These are phyloP conservation scores for Bactericera cockerelli DNA, from an alignment of 1,140 invertebrate genomes.

Conservation along the genomic window DNA sequence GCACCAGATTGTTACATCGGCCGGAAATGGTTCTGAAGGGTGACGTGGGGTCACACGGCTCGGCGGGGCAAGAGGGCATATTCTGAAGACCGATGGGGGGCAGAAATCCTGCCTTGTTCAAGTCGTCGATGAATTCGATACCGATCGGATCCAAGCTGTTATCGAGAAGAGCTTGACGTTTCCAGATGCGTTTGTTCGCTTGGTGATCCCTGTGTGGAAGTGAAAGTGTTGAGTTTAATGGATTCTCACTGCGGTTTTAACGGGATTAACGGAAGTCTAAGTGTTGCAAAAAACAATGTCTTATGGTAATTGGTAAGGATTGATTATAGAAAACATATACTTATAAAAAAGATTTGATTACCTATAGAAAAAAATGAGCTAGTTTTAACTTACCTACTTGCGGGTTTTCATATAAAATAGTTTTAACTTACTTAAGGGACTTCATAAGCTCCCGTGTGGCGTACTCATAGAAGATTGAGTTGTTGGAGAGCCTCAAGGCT, in stretches of 20 bases:
- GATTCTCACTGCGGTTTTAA: too few relatives aligned
- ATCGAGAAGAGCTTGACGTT: not conserved
- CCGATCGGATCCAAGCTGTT: slow-evolving; percentile 25
- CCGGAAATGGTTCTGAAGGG: slow-evolving; percentile 71
- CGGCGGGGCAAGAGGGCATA: slow-evolving; percentile 27
- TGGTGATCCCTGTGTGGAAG: slow-evolving; percentile 3
- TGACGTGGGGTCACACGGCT: slow-evolving; percentile 57
- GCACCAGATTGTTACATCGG: slow-evolving; percentile 79
- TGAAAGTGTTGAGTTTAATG: too few relatives aligned
- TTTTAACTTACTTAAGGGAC: slow-evolving; percentile 42
- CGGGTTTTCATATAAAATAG: too few relatives aligned
- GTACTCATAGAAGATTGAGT: slow-evolving; percentile 72
- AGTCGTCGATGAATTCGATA: slow-evolving; percentile 36
- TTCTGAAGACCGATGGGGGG: slow-evolving; percentile 22
- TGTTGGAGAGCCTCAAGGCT: slow-evolving; percentile 64
- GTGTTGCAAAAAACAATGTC: too few relatives aligned
- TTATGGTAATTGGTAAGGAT: too few relatives aligned
- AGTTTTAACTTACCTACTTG: too few relatives aligned
- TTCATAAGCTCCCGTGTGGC: slow-evolving; percentile 71
- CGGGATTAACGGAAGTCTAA: too few relatives aligned
- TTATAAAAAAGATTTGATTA: too few relatives aligned
- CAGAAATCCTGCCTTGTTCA: slow-evolving; percentile 47
- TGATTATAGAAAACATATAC: too few relatives aligned
- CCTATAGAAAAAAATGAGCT: too few relatives aligned
- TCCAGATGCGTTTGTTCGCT: slow-evolving; percentile 5